Base-by-base conservation (phyloP, 2,113 vertebrate species). In the Leucoraja erinaceus region DNA sequence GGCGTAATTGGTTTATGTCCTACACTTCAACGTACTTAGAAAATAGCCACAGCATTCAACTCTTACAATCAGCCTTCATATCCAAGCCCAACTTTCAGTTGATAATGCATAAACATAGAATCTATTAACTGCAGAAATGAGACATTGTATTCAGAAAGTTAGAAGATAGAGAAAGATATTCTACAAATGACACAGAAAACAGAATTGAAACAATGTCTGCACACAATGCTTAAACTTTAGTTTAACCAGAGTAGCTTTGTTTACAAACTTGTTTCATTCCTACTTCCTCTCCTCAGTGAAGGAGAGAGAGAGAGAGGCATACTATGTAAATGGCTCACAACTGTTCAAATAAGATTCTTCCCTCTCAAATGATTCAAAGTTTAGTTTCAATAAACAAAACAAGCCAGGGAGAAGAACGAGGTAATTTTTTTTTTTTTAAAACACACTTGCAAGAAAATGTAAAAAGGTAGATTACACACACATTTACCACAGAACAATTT, bases 161-260 rank as follows among this genome's bases (percentile, higher is more conserved):
- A 66, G 63, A 0, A 14, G 8, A 6, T 5, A 68, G 16, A 68
- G 1, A 68, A 68, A 68, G 16, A 68, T 14, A 68, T 12, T 68
- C 66, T 68, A 68, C 66, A 12, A 68, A 16, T 68, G 11, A 68
- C 66, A 68, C 16, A 68, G 66, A 68, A 68, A 16, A 31, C 75
- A 77, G 75, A 77, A 77, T 77, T 77, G 75, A 77, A 77, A 77
- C 75, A 77, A 8, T 28, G 76, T 31, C n/a, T 77, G 76, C n/a
- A 31, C 31, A 31, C 12, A 47, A 33, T 76, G 10, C 10, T n/a
- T 76, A 76, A 76, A 6, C 28, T 28, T 78, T 16, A 78, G 38
- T 47, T 14, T 31, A 38, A 68, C 11, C 33, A 78, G 11, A n/a
- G 38, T 38, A 31, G 75, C 75, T n/a, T 38, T 78, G 31, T 77